Percentiles rank a stretch among this genome's conserved stretches.
Conservation (phyloP, 2,888 invertebrate species). For the Amorpha juglandis region DNA sequence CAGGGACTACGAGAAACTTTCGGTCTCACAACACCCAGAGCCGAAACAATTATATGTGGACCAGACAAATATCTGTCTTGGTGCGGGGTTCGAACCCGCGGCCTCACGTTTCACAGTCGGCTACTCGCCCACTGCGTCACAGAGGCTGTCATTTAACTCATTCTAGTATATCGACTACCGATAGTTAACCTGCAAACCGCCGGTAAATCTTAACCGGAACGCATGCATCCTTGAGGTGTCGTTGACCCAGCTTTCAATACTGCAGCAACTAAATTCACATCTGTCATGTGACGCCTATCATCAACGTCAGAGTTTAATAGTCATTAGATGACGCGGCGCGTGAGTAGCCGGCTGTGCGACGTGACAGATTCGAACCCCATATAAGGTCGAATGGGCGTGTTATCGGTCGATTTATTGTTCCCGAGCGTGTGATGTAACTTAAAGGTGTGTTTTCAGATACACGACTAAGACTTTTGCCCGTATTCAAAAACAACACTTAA, state of each 20-base stretch:
- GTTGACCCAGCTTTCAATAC: slow-evolving; percentile 18
- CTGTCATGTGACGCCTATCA: neutral
- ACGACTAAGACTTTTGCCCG: too few species aligned
- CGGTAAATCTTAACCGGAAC: slow-evolving; percentile 6
- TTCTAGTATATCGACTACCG: too few species aligned
- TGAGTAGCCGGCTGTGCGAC: neutral
- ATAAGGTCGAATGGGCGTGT: neutral
- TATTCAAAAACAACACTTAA: too few species aligned
- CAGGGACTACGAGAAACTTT: too few species aligned
- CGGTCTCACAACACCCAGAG: too few species aligned
- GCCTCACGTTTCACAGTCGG: too few species aligned
- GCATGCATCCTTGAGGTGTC: slow-evolving; percentile 14
- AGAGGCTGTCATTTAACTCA: too few species aligned
- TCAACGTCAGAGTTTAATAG: neutral
- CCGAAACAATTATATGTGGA: too few species aligned
- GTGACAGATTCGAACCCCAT: neutral
- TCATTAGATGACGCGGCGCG: neutral
- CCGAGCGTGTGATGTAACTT: neutral
- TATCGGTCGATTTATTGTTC: slow-evolving; percentile 2
- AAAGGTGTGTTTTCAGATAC: too few species aligned
- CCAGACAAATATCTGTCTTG: too few species aligned
- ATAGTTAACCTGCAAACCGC: neutral
- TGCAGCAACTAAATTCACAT: slow-evolving; percentile 6
- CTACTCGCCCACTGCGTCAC: too few species aligned
- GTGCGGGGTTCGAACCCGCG: too few species aligned